Evolutionary conservation across 2,797 vertebrate genomes (phyloP), one percentile per base, ranked within the genome.

Genomic region (Bovichtus variegatus): DNA sequence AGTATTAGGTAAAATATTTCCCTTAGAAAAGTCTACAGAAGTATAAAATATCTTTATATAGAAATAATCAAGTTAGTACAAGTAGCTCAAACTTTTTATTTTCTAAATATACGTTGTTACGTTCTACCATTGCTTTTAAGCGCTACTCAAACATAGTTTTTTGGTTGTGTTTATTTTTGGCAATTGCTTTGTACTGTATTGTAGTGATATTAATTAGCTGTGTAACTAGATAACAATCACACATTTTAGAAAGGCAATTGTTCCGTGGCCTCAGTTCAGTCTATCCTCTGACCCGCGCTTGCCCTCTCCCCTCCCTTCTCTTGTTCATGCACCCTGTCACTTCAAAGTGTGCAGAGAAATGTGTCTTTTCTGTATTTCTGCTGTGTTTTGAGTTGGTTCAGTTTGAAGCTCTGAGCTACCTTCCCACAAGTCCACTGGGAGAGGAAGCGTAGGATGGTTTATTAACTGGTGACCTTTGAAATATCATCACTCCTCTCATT

Each of bases 381-480:
- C 54, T 43, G 36, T 54, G 77, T 69, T 73, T 67, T 16, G 57
- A 70, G 11, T 83, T 59, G 19, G 40, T 46, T 53, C 18, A 13
- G 70, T 68, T 62, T 86, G 75, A 85, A 83, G 82, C 55, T 67
- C 62, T 16, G 78, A 71, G 84, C 87, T 80, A 71, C 64, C 81
- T 78, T 70, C 60, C 64, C 62, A n/a, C 66, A 78, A 55, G 51
- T 84, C 80, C 74, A 43, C 55, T 2, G 74, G 78, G 67, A 69
- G n/a, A 57, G 12, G 19, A 41, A 27, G 71, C 36, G 27, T 57
- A 57, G 72, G 78, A 51, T 23, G 75, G 46, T 76, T 86, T 89
- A 89, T 90, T 83, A 89, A 84, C 66, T 36, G 64, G 9, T 76
- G 77, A 84, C 63, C 79, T 58, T 40, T 71, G 43, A 84, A 85